Conservation (phyloP, 92 coral and sea anemone species). For the Montipora capitata region DNA sequence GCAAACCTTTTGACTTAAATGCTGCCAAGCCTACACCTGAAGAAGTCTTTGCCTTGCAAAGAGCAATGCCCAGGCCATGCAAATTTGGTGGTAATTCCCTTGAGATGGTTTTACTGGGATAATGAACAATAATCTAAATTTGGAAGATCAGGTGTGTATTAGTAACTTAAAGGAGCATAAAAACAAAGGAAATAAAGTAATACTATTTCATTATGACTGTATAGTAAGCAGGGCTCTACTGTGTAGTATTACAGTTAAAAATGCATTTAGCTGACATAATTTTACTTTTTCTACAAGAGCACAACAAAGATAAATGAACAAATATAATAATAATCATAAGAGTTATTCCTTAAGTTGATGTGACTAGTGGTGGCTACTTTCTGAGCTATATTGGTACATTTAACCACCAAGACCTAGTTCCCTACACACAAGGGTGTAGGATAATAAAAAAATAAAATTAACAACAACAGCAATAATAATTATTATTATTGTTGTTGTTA, state of each 20-base stretch:
- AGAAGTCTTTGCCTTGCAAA: slow-evolving; percentile 10
- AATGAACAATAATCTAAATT: slow-evolving; percentile 11
- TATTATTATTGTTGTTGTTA: too few species aligned
- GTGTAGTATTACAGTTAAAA: not conserved
- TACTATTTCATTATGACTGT: not conserved
- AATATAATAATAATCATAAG: slow-evolving; percentile 8
- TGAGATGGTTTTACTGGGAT: slow-evolving; percentile 13
- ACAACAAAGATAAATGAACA: not conserved
- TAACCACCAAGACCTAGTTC: not conserved
- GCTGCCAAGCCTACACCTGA: slow-evolving; percentile 27
- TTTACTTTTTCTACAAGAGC: not conserved
- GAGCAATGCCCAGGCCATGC: slow-evolving; percentile 16
- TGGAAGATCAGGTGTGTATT: slow-evolving; percentile 2
- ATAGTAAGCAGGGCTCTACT: not conserved
- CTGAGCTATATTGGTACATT: not conserved
- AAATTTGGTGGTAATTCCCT: slow-evolving; percentile 31
- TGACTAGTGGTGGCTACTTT: not conserved
- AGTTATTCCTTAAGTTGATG: slow-evolving; percentile 11
- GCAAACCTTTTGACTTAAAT: slow-evolving; percentile 12
- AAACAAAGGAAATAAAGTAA: not conserved
- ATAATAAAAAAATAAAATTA: not conserved
- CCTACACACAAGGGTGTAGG: not conserved
- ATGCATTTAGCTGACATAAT: not conserved
- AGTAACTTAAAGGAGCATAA: not conserved
- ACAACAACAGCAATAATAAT: not conserved